Evolutionary conservation across 2,888 invertebrate genomes (phyloP).

Genomic region (Andrena fulva): DNA sequence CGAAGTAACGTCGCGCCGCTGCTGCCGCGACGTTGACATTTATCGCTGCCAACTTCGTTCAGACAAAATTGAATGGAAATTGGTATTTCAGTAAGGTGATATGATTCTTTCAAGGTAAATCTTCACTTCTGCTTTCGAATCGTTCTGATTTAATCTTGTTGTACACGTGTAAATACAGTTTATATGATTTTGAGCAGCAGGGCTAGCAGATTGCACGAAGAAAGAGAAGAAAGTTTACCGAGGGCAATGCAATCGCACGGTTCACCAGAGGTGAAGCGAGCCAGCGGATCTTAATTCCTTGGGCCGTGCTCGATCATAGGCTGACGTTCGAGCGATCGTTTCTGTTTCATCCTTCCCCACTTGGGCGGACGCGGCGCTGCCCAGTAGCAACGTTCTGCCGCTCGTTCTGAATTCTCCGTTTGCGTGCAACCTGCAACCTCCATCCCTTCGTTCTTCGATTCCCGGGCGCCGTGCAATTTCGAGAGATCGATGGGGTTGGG

Average conservation of each 20-base stretch:
- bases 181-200: too few species aligned
- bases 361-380: not conserved
- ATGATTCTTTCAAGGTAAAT: too few species aligned
- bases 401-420: slow-evolving; percentile 33
- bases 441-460: slow-evolving; percentile 6
- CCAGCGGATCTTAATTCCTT: slow-evolving; percentile 37
- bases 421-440: slow-evolving; percentile 9
- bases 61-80: too few species aligned
- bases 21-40: not conserved
- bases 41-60: too few species aligned
- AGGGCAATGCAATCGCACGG: slow-evolving; percentile 29
- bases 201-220: not conserved
- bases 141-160: too few species aligned
- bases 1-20: not conserved
- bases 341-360: not conserved
- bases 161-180: too few species aligned
- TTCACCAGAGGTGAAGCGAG: not conserved
- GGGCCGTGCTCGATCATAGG: slow-evolving; percentile 40
- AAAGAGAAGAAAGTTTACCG: not conserved
- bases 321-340: slow-evolving; percentile 29
- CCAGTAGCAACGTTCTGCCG: slow-evolving; percentile 1
- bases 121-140: too few species aligned
- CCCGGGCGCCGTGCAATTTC: slow-evolving; percentile 32
- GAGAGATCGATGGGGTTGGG: slow-evolving; percentile 28
- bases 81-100: too few species aligned